Evolutionary conservation across 92 coral and sea anemone genomes (phyloP).

Genomic region (Nematostella vectensis): DNA sequence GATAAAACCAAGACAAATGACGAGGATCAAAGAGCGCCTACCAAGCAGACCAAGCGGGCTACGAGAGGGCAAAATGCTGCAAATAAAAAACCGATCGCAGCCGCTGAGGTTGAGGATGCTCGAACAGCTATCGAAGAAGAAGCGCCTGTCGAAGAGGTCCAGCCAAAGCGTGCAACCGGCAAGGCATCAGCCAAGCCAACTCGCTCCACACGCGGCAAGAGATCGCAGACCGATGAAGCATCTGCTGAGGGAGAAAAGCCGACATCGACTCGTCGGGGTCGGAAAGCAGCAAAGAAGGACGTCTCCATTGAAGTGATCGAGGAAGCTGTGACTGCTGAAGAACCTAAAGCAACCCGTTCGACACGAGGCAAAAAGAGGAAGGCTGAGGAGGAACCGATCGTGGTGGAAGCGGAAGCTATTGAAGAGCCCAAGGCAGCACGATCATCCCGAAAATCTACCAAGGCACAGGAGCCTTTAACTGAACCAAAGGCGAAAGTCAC

Average conservation of each 20-base stretch:
- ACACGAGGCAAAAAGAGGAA: conserved; percentile 9
- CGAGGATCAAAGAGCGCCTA: conserved; percentile 4
- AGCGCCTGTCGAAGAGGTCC: conserved; percentile 7
- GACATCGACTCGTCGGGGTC: background rate
- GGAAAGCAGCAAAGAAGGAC: background rate
- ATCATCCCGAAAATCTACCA: too few species aligned
- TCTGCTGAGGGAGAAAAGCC: conserved; percentile 3
- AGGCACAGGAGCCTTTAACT: background rate
- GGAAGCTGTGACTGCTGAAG: conserved; percentile 1
- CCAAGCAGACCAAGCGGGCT: too few species aligned
- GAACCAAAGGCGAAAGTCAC: background rate
- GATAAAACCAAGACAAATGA: background rate
- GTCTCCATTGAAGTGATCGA: conserved; percentile 4
- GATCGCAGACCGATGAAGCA: background rate
- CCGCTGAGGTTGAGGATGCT: conserved; percentile 11
- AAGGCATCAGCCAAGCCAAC: conserved; percentile 3
- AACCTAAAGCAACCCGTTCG: background rate
- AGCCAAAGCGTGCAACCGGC: background rate
- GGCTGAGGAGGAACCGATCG: conserved; percentile 1
- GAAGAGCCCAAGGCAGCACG: conserved; percentile 1
- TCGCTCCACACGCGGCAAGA: conserved; percentile 3
- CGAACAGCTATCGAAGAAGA: conserved; percentile 3
- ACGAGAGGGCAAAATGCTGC: too few species aligned
- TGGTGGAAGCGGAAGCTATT: conserved; percentile 7
- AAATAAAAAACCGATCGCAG: too few species aligned